A percentile compares a stretch with the other conserved stretches of the same genome.
Evolutionary conservation across 2,797 vertebrate genomes (phyloP).

Genomic region (Gephyroberyx darwinii): DNA sequence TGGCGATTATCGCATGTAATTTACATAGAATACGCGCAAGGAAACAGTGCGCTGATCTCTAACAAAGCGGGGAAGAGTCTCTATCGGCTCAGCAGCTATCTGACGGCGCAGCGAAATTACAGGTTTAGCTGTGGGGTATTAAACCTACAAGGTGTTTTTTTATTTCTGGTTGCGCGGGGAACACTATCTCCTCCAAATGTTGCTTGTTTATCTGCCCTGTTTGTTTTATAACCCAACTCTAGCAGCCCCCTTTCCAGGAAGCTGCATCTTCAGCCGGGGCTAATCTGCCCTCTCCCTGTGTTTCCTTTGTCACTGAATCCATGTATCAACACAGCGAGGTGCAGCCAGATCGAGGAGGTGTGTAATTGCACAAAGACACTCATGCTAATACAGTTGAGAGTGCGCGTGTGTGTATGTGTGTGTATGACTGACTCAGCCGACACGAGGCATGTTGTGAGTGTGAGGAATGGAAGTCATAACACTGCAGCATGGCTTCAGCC

Average conservation of each 20-base stretch:
- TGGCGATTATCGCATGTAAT: slow-evolving; percentile 85
- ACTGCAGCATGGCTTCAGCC: slow-evolving; percentile 67
- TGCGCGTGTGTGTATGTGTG: slow-evolving; percentile 36
- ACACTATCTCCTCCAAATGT: slow-evolving; percentile 80
- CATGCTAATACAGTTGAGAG: slow-evolving; percentile 65
- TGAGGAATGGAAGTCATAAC: slow-evolving; percentile 75
- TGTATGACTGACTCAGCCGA: slow-evolving; percentile 74
- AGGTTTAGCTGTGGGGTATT: slow-evolving; percentile 82
- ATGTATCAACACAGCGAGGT: slow-evolving; percentile 78
- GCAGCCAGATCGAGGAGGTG: slow-evolving; percentile 76
- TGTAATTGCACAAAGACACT: slow-evolving; percentile 78
- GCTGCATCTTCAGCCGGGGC: slow-evolving; percentile 71
- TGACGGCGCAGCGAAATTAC: slow-evolving; percentile 80
- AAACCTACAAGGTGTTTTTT: slow-evolving; percentile 81
- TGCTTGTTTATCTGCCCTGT: slow-evolving; percentile 83
- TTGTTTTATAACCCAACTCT: slow-evolving; percentile 80
- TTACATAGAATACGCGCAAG: slow-evolving; percentile 84
- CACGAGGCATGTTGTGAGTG: slow-evolving; percentile 68
- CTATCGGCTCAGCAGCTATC: slow-evolving; percentile 81
- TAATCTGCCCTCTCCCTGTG: slow-evolving; percentile 80
- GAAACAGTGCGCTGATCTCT: slow-evolving; percentile 81
- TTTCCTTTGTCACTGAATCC: slow-evolving; percentile 82
- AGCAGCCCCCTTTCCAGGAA: slow-evolving; percentile 67
- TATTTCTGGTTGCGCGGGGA: slow-evolving; percentile 68
- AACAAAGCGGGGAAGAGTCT: slow-evolving; percentile 81